phyloP scores from a whole-genome alignment of 2,113 vertebrate species.

The Lasiurus borealis region DNA sequence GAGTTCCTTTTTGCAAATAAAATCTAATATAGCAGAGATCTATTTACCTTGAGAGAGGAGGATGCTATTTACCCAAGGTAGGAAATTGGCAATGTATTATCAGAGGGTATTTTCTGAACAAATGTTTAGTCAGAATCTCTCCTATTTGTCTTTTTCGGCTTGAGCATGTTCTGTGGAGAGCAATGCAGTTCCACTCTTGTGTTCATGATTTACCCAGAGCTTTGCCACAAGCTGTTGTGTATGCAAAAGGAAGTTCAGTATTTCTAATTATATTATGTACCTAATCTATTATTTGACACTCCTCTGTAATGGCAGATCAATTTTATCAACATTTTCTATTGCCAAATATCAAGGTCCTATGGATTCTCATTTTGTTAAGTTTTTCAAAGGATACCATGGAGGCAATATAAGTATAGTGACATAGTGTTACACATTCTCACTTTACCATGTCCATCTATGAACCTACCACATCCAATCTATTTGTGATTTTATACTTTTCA shows the following conservation, averaged over 20 bases:
- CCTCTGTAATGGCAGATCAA: slow-evolving; percentile 32
- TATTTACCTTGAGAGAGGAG: slow-evolving; percentile 70
- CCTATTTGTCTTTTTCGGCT: slow-evolving; percentile 66
- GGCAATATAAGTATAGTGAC: not conserved
- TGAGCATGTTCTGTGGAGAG: slow-evolving; percentile 62
- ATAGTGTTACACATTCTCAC: not conserved
- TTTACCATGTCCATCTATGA: not conserved
- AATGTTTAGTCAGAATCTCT: slow-evolving; percentile 80
- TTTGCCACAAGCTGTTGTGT: slow-evolving; percentile 50
- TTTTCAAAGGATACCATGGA: not conserved
- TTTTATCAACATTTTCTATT: slow-evolving; percentile 47
- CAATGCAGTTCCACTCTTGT: not conserved
- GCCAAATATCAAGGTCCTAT: slow-evolving; percentile 48
- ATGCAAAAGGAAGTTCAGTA: slow-evolving; percentile 53
- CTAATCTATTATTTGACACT: slow-evolving; percentile 26
- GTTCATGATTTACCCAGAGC: slow-evolving; percentile 70
- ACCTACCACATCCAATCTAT: slow-evolving; percentile 16
- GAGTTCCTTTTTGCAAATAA: slow-evolving; percentile 73
- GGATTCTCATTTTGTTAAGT: slow-evolving; percentile 1
- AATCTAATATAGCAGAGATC: slow-evolving; percentile 74
- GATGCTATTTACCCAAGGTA: slow-evolving; percentile 79
- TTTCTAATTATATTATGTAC: slow-evolving; percentile 69
- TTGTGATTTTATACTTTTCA: slow-evolving; percentile 66
- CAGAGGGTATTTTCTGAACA: slow-evolving; percentile 79
- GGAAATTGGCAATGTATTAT: slow-evolving; percentile 78